Evolutionary conservation across 2,113 vertebrate genomes (phyloP), one percentile per base, ranked within the genome.

Genomic region (Nothocercus julius): DNA sequence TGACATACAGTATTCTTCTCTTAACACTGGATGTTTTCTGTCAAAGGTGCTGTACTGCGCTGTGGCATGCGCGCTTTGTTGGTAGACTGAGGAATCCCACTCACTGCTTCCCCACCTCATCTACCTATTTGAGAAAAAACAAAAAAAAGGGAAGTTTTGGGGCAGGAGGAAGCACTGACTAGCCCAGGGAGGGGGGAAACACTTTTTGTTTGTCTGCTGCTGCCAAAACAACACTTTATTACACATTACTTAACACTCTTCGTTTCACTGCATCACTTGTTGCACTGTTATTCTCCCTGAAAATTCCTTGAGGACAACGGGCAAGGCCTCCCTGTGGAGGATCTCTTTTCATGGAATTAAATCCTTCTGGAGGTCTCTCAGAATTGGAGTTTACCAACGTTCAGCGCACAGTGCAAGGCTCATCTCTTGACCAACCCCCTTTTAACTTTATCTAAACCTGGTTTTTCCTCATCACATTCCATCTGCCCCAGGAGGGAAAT

Each of bases 401-500:
- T 2, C 1, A 21, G 58, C 3, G 2, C 28, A 6, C 2, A 2
- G 54, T 2, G 1, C 62, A 8, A 2, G 16, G 62, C 34, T 70
- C 68, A 12, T 18, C 69, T 76, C 86, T 64, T 73, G 63, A n/a
- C 69, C 89, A 68, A 54, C 64, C 34, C 7, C 59, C 44, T 77
- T 73, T 42, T 22, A 24, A 19, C n/a, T 38, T 28, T 24, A 10
- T 21, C 64, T 42, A 13, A 42, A 22, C 2, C 5, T 16, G 75
- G 42, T 13, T 51, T 64, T 77, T 51, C 63, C 27, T 19, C 66
- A 53, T 25, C 27, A 9, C 2, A 32, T 89, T 76, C 85, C 47
- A 42, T 62, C 62, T 47, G 64, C 64, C 54, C 69, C 42, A 24
- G 56, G 28, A 40, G 68, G 64, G 82, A 90, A 87, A 28, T 11